Base-by-base conservation (phyloP, 2,797 vertebrate genomes). In the Lepus townsendii region DNA sequence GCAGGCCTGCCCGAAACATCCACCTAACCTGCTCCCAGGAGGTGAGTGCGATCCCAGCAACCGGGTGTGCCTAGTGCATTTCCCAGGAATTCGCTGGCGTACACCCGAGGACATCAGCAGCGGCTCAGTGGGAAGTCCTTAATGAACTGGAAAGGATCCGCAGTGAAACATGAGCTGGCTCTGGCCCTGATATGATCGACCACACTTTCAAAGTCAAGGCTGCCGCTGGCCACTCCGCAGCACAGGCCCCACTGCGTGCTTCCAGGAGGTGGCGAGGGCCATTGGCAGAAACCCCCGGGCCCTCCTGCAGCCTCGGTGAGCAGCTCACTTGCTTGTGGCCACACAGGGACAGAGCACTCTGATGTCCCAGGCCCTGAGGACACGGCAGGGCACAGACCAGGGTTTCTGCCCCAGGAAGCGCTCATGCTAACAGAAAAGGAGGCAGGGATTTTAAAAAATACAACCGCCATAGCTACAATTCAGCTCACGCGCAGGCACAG, bases 81-180 rank as follows among this genome's bases (percentile, higher is more conserved):
- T 91, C 35, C 93, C 13, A 50, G 66, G 71, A 62, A 42, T 42
- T 42, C 42, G 7, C 42, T 42, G 42, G 42, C 42, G 42, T 42
- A 42, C 42, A 42, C 42, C 42, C 8, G 42, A 42, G 42, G 42
- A 66, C 35, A 35, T 47, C 30, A 65, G 50, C 30, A 30, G 2
- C 60, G 24, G 42, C 76, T 77, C 87, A 2, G 66, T n/a, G 26
- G 54, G n/a, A 92, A 71, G 93, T 73, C 80, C 84, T 88, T 54
- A 50, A 75, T 4, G 73, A 75, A 50, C 42, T 72, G 65, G 62
- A 72, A 83, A 93, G 12, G 0, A 38, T 32, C 62, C 57, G 4
- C 1, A 77, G 42, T 85, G 47, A 88, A 68, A 42, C 50, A 13
- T 22, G 9, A 50, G 54, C 30, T 57, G 47, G 50, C 50, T 79